Evolutionary conservation across 92 coral and sea anemone species (phyloP), one percentile per base, ranked within the genome.

Genomic region (Siderastrea radians): DNA sequence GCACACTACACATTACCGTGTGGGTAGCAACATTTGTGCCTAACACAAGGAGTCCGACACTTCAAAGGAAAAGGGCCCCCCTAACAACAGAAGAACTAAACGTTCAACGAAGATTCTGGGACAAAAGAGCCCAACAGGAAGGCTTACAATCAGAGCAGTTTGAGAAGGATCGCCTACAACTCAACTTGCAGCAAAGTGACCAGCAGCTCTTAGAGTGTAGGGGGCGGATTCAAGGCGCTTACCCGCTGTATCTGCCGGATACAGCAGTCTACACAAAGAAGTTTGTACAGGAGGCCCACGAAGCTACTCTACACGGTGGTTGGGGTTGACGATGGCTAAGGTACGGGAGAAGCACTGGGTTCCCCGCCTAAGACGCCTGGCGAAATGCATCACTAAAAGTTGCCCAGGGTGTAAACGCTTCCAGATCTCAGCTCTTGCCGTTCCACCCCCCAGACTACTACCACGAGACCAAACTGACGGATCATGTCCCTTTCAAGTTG

Each of bases 51-150:
- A 6, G 63, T 12, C 61, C 46, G 4, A 4, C 45, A 1, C 14
- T 6, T 2, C 15, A 49, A 26, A 75, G 65, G 49, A 53, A 15
- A 53, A 76, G 19, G 10, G 80, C 63, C 6, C 80, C 66, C 4
- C 80, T 75, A 19, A 52, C 61, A 5, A 61, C 80, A 13, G 80
- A 54, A 61, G 80, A 52, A 52, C 80, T 75, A 6, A 67, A 12
- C 13, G 0, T 2, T 8, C 72, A 43, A 38, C 26, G 14, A 26
- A 67, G 72, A 26, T 67, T 67, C 49, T 67, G 72, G 72, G 49
- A 38, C 15, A 38, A 10, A 38, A 67, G 72, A 67, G 49, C 49
- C 0, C 49, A 44, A 14, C 72, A 67, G 8, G 72, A 38, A 7
- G 72, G 49, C 12, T 3, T 26, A 14, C 2, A 67, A 10, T 38